phyloP scores from a whole-genome alignment of 2,113 vertebrate genomes.

The Labeo rohita region DNA sequence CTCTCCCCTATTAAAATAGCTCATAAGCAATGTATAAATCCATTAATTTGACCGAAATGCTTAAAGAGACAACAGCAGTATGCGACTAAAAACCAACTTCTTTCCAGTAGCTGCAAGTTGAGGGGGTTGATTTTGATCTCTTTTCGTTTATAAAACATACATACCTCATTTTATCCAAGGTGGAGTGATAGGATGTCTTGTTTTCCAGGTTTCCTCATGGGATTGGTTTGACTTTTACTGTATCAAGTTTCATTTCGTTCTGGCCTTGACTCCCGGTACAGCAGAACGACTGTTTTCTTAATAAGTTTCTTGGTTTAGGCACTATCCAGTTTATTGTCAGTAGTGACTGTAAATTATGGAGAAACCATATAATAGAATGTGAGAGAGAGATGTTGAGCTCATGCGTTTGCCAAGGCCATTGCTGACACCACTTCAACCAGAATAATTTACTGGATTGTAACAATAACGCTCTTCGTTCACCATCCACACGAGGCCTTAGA shows the following conservation, averaged over 20 bases:
- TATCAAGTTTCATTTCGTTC: slow-evolving; percentile 65
- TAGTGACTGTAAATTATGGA: slow-evolving; percentile 16
- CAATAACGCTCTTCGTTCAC: neutral
- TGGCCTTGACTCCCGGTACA: slow-evolving; percentile 18
- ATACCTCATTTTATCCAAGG: neutral
- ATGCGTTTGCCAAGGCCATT: slow-evolving; percentile 24
- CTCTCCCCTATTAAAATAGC: neutral
- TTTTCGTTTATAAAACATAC: neutral
- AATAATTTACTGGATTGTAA: slow-evolving; percentile 21
- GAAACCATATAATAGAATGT: slow-evolving; percentile 25
- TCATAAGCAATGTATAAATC: neutral
- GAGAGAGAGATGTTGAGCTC: slow-evolving; percentile 31
- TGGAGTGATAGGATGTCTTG: neutral
- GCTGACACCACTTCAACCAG: slow-evolving; percentile 22
- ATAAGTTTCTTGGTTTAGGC: slow-evolving; percentile 30
- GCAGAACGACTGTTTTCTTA: slow-evolving; percentile 13
- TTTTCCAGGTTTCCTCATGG: neutral
- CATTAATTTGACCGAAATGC: neutral
- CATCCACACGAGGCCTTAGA: neutral
- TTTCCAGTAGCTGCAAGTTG: neutral
- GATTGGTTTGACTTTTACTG: slow-evolving; percentile 50
- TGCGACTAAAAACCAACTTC: neutral
- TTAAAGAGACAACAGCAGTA: neutral
- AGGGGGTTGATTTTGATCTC: neutral
- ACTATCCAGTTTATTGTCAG: slow-evolving; percentile 21